phyloP scores from a whole-genome alignment of 2,113 vertebrate species.

The Coregonus clupeaformis region DNA sequence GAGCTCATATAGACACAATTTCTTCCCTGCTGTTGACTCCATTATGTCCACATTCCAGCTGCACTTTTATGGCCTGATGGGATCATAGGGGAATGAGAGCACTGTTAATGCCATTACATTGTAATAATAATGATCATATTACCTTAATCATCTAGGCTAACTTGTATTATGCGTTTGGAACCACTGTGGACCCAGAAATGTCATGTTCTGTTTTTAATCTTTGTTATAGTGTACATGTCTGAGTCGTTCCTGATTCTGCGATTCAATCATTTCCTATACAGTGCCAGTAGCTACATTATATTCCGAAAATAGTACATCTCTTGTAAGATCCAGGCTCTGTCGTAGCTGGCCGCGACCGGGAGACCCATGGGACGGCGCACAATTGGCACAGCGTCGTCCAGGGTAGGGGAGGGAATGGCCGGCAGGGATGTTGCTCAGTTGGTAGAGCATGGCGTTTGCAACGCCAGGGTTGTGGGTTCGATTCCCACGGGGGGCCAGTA shows the following conservation, averaged over 20 bases:
- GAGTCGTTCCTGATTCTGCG: conserved; percentile 31
- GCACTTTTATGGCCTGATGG: conserved; percentile 36
- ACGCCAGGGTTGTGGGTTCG: too few relatives aligned
- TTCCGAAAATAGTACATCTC: background rate
- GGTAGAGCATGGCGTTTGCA: too few relatives aligned
- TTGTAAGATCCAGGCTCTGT: too few relatives aligned
- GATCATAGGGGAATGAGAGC: conserved; percentile 41
- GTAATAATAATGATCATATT: conserved; percentile 37
- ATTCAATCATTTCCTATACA: background rate
- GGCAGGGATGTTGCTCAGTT: too few relatives aligned
- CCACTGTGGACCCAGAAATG: background rate
- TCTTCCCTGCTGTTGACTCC: conserved; percentile 13
- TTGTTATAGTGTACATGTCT: conserved; percentile 1
- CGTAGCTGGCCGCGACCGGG: too few relatives aligned
- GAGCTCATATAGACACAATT: background rate
- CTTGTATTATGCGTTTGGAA: conserved; percentile 22
- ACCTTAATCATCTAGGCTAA: conserved; percentile 28
- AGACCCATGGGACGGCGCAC: too few relatives aligned
- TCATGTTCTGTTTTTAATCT: background rate
- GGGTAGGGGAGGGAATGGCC: too few relatives aligned
- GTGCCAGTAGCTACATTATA: too few relatives aligned
- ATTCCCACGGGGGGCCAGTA: too few relatives aligned
- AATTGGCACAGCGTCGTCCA: too few relatives aligned
- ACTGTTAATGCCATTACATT: conserved; percentile 21
- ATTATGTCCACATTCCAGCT: conserved; percentile 27